Evolutionary conservation across 1,140 invertebrate genomes (phyloP).

Genomic region (Pseudobourletiella spinata): DNA sequence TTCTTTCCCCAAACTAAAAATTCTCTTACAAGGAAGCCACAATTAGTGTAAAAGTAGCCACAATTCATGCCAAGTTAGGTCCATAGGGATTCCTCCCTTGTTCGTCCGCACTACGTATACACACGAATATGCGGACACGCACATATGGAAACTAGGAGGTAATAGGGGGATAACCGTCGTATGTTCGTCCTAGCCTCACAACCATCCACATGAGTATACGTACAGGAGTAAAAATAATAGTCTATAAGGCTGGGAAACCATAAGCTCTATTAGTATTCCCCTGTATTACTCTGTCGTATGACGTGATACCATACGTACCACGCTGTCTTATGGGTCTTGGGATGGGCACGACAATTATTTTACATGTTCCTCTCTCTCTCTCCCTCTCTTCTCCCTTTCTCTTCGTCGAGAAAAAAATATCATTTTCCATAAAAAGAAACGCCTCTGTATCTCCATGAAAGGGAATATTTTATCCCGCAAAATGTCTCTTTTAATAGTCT

Average conservation of each 20-base stretch:
- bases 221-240: no score
- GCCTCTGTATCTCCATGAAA: conserved; percentile 28
- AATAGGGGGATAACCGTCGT: no score
- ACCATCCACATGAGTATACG: no score
- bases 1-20: conserved; percentile 7
- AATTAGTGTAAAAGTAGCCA: conserved; percentile 30
- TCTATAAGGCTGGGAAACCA: no score
- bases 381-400: background rate
- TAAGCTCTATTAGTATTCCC: no score
- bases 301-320: no score
- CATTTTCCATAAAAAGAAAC: conserved; percentile 28
- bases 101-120: background rate
- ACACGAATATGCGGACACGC: no score
- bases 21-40: conserved; percentile 17
- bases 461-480: conserved; percentile 26
- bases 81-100: conserved; percentile 21
- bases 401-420: conserved; percentile 20
- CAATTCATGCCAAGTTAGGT: conserved; percentile 21
- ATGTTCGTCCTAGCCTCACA: no score
- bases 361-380: conserved; percentile 20
- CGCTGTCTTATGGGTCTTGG: background rate
- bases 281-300: no score
- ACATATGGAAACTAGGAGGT: no score
- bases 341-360: conserved; percentile 20
- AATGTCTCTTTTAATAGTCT: conserved; percentile 28